Evolutionary conservation across 2,113 vertebrate species (phyloP).

Genomic region (Pelodiscus sinensis): DNA sequence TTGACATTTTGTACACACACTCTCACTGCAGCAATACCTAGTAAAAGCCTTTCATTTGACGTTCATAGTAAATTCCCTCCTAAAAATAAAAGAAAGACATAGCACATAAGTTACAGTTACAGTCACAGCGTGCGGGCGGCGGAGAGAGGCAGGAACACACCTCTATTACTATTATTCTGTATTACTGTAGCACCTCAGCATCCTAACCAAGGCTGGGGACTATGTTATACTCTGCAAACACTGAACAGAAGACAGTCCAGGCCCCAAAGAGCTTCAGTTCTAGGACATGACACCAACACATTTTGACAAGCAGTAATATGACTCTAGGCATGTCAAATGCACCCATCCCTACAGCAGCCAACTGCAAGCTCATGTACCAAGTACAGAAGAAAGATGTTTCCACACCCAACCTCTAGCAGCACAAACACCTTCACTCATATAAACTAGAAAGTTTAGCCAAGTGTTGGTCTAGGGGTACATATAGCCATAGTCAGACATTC

Average conservation of each 20-base stretch:
- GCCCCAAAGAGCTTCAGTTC: neutral
- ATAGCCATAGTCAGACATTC: neutral
- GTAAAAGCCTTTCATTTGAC: neutral
- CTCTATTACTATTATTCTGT: neutral
- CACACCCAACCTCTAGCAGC: neutral
- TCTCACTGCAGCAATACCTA: neutral
- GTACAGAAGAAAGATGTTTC: neutral
- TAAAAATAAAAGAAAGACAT: neutral
- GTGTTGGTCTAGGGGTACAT: neutral
- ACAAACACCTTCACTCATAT: neutral
- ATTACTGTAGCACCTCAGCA: neutral
- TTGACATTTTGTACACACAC: neutral
- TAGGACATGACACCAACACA: neutral
- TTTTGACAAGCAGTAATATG: neutral
- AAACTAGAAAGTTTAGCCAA: too few relatives aligned
- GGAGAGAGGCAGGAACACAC: neutral
- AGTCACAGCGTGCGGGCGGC: neutral
- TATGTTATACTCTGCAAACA: neutral
- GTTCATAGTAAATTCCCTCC: neutral
- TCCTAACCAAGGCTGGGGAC: neutral
- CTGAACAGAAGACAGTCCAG: neutral
- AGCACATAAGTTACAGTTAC: neutral
- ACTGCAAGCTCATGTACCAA: neutral
- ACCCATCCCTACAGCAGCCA: neutral
- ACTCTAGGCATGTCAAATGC: neutral